Evolutionary conservation across 2,797 vertebrate species (phyloP).

Genomic region (Synaphobranchus kaupii): DNA sequence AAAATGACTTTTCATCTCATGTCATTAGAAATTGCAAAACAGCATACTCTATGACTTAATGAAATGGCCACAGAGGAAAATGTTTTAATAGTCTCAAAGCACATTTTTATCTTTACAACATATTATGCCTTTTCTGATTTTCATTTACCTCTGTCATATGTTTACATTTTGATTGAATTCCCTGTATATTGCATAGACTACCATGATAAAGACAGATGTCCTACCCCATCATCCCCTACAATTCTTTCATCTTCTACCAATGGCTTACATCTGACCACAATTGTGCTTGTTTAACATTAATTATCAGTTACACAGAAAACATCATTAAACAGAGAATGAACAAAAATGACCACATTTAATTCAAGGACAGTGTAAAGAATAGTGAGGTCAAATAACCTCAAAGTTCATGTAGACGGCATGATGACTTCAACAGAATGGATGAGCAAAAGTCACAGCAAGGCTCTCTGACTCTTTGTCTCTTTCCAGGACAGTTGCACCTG

Average conservation of each 20-base stretch:
- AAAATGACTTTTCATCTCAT: background rate
- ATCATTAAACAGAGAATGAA: slow-evolving; percentile 10
- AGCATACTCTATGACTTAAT: slow-evolving; percentile 9
- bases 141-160: slow-evolving; percentile 30
- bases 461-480: background rate
- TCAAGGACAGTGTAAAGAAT: slow-evolving; percentile 21
- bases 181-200: slow-evolving; percentile 41
- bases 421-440: background rate
- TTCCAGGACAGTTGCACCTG: slow-evolving; percentile 3
- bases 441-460: background rate
- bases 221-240: slow-evolving; percentile 1
- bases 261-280: slow-evolving; percentile 22
- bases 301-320: slow-evolving; percentile 21
- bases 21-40: slow-evolving; percentile 9
- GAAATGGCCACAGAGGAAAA: slow-evolving; percentile 14
- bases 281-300: slow-evolving; percentile 19
- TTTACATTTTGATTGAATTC: slow-evolving; percentile 31
- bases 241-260: slow-evolving; percentile 11
- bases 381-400: slow-evolving; percentile 25
- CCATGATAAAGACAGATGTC: slow-evolving; percentile 29
- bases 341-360: slow-evolving; percentile 22
- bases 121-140: slow-evolving; percentile 23
- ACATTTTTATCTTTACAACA: slow-evolving; percentile 24
- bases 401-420: slow-evolving; percentile 28
- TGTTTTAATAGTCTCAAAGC: slow-evolving; percentile 23